Evolutionary conservation across 2,888 invertebrate species (phyloP).

Genomic region (Tuberolachnus salignus): DNA sequence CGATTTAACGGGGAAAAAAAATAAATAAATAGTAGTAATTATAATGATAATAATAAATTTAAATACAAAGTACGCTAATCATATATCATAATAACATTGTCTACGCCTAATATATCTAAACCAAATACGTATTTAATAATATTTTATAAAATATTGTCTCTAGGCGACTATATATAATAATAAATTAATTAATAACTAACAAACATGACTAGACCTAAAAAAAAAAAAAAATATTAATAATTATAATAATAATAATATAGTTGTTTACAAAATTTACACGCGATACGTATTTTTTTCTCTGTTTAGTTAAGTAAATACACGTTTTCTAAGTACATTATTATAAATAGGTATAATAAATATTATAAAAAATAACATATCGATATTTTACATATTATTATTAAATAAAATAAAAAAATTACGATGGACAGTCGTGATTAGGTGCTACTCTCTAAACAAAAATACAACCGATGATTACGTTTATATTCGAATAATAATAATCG

Average conservation of each 20-base stretch:
- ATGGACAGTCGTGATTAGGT: constrained; percentile 53
- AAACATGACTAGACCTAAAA: constrained; percentile 47
- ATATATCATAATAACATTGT: constrained; percentile 7
- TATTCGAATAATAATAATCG: not conserved
- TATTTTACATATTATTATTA: constrained; percentile 17
- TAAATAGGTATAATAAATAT: not conserved
- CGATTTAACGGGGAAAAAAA: constrained; percentile 37
- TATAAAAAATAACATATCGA: constrained; percentile 42
- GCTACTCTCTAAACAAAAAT: constrained; percentile 32
- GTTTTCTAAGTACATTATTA: constrained; percentile 49
- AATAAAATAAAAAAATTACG: not conserved
- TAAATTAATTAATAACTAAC: constrained; percentile 7
- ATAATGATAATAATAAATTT: constrained; percentile 39
- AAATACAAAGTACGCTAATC: constrained; percentile 47
- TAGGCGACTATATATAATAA: constrained; percentile 23
- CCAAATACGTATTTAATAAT: constrained; percentile 22
- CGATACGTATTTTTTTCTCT: not conserved
- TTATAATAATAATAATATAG: not conserved
- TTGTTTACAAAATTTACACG: constrained; percentile 52
- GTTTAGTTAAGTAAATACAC: constrained; percentile 35
- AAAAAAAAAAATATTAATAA: too few relatives aligned
- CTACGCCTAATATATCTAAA: constrained; percentile 33
- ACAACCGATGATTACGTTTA: constrained; percentile 29
- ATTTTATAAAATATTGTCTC: constrained; percentile 13
- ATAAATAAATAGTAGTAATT: constrained; percentile 20